These are phyloP conservation scores for Euplagia quadripunctaria DNA, from an alignment of 2,888 invertebrate species.

Conservation along the genomic window DNA sequence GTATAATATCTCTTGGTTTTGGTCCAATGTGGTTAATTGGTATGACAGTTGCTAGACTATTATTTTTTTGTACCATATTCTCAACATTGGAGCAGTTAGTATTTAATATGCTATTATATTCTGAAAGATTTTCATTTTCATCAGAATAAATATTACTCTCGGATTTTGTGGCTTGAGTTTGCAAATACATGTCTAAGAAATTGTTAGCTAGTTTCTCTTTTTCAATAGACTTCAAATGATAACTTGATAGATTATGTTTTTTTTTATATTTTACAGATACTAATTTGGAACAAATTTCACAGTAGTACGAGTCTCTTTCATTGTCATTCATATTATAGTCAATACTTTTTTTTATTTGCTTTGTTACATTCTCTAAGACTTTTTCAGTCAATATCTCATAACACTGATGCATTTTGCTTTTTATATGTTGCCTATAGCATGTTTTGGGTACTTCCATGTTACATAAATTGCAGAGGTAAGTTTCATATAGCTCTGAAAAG, in stretches of 20 bases:
- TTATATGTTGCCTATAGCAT: conserved; percentile 50
- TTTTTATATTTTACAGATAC: conserved; percentile 18
- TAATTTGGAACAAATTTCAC: conserved; percentile 29
- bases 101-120: no score
- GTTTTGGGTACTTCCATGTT: conserved; percentile 54
- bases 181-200: conserved; percentile 25
- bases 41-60: not conserved
- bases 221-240: conserved; percentile 25
- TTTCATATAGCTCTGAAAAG: conserved; percentile 36
- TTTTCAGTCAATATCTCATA: conserved; percentile 50
- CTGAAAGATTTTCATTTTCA: no score
- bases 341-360: conserved; percentile 35
- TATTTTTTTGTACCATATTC: not conserved
- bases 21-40: not conserved
- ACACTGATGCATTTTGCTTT: conserved; percentile 54
- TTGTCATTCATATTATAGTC: not conserved
- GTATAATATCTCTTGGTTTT: no score
- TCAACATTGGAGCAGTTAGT: no score
- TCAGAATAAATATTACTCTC: no score
- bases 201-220: not conserved
- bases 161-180: no score
- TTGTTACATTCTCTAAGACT: conserved; percentile 48
- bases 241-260: conserved; percentile 23
- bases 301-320: conserved; percentile 14
- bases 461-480: conserved; percentile 58